These are phyloP conservation scores for Chrysoperla carnea DNA, from an alignment of 1,140 invertebrate species.

Conservation along the genomic window DNA sequence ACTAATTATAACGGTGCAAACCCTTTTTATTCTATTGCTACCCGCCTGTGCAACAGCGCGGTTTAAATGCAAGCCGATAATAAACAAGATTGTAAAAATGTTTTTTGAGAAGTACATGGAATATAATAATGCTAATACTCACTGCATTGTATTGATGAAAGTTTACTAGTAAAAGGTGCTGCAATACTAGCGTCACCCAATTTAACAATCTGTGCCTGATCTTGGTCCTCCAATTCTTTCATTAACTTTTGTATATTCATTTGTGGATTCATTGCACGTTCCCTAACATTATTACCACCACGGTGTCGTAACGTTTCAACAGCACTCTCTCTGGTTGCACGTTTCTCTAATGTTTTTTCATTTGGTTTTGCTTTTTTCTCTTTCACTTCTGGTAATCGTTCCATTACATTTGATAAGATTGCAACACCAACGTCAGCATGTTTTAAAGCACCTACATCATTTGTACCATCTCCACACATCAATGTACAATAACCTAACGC, in stretches of 20 bases:
- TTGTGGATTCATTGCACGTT: conserved; percentile 23
- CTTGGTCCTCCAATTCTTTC: conserved; percentile 84
- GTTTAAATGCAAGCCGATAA: no score
- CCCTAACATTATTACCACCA: conserved; percentile 20
- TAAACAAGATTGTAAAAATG: no score
- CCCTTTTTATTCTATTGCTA: no score
- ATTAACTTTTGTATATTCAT: conserved; percentile 55
- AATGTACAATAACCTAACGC: conserved; percentile 74
- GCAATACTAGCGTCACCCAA: conserved; percentile 98
- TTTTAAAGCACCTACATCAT: conserved; percentile 99
- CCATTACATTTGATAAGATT: conserved; percentile 64
- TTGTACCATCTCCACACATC: conserved; percentile 99
- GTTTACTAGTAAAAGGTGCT: conserved; percentile 95
- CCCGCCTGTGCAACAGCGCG: no score
- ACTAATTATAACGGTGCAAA: no score
- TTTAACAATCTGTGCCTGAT: conserved; percentile 75
- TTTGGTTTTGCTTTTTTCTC: conserved; percentile 1
- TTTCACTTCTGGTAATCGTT: conserved; percentile 20
- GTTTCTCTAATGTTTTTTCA: conserved; percentile 16
- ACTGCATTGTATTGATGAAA: conserved; percentile 94
- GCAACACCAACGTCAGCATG: conserved; percentile 83
- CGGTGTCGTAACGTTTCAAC: conserved; percentile 13
- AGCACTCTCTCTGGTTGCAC: conserved; percentile 14
- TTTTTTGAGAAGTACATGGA: no score
- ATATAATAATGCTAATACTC: conserved; percentile 22